A percentile compares a stretch with the other conserved stretches of the same genome.
These are phyloP conservation scores for Callyntrura guangdongensis DNA, from an alignment of 2,888 invertebrate species.

Conservation along the genomic window DNA sequence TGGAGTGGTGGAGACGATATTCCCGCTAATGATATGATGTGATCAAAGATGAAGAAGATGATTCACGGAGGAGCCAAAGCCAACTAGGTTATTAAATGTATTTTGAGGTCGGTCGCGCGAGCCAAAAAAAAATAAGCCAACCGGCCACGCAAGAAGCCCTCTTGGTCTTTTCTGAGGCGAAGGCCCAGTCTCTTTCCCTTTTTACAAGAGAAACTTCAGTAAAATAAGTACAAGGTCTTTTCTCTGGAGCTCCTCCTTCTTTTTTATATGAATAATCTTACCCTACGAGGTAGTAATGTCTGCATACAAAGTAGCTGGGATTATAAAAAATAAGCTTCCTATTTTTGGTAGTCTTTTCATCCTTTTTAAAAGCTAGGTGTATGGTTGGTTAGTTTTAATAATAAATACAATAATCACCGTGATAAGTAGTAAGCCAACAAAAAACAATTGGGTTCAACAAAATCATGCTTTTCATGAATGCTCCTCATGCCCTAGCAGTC, in stretches of 20 bases:
- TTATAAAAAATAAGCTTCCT: conserved; percentile 28
- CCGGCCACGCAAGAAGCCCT: not conserved
- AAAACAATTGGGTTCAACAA: conserved; percentile 69
- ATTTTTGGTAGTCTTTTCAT: conserved; percentile 44
- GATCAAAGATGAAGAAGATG: conserved; percentile 9
- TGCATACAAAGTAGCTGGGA: conserved; percentile 14
- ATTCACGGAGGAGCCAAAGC: conserved; percentile 66
- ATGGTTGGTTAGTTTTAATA: conserved; percentile 31
- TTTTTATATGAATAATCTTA: not conserved
- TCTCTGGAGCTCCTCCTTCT: conserved; percentile 30
- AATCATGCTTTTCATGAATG: conserved; percentile 78
- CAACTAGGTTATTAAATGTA: conserved; percentile 67
- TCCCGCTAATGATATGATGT: conserved; percentile 61
- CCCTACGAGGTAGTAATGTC: not conserved
- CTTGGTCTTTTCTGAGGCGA: too few relatives aligned
- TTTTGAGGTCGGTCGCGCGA: conserved; percentile 44
- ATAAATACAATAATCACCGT: conserved; percentile 38
- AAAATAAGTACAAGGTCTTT: conserved; percentile 47
- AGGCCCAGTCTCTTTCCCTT: not conserved
- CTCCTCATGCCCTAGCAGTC: conserved; percentile 80
- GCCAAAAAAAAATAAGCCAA: conserved; percentile 47
- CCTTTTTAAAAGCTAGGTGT: not conserved
- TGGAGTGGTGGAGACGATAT: conserved; percentile 41
- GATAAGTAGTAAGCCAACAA: conserved; percentile 15
- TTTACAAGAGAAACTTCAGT: not conserved